Percentiles rank a stretch among this genome's conserved stretches.
phyloP scores from a whole-genome alignment of 2,888 invertebrate genomes.

The Rotaria sp. region DNA sequence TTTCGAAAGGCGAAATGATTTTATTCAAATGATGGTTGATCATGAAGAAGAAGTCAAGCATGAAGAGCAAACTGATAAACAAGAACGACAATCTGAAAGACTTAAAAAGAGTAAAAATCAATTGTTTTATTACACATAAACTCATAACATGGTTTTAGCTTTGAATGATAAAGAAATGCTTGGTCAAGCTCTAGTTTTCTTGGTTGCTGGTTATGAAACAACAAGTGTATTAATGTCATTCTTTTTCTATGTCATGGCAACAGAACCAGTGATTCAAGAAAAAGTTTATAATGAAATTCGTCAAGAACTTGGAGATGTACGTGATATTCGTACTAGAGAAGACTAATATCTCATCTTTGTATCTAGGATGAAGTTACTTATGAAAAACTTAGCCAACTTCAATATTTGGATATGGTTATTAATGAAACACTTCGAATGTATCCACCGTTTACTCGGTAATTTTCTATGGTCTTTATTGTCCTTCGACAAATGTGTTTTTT shows the following conservation, averaged over 20 bases:
- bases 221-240: conserved; percentile 29
- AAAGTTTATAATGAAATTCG: conserved; percentile 33
- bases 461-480: neutral
- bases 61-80: neutral
- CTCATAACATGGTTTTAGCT: neutral
- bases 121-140: neutral
- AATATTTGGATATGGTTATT: conserved; percentile 27
- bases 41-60: conserved; percentile 41
- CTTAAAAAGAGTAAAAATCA: neutral
- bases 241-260: conserved; percentile 31
- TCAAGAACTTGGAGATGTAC: neutral
- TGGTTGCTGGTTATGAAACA: conserved; percentile 39
- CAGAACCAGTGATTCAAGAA: conserved; percentile 30
- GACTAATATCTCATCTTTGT: neutral
- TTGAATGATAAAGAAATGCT: conserved; percentile 37
- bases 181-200: conserved; percentile 31
- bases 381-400: conserved; percentile 26
- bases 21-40: conserved; percentile 43
- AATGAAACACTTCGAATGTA: conserved; percentile 35
- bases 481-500: neutral
- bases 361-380: conserved; percentile 29
- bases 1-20: conserved; percentile 41
- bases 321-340: neutral
- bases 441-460: neutral
- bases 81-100: neutral